Evolutionary conservation across 2,888 invertebrate species (phyloP), one percentile per base, ranked within the genome.

Genomic region (Andrena fulva): DNA sequence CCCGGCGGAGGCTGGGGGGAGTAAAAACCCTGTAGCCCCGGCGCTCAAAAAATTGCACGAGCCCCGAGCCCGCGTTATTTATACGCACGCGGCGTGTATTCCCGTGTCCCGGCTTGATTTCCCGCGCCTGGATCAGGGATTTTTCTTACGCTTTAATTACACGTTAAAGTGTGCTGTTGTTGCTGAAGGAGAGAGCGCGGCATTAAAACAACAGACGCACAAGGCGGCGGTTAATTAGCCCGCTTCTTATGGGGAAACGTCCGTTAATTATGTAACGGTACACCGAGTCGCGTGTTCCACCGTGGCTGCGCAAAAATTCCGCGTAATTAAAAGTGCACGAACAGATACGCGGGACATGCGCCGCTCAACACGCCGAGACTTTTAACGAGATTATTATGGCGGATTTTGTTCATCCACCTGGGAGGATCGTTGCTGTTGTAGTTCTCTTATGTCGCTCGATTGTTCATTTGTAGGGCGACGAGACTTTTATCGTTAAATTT

Each of bases 321-420:
- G 48, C 71, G 54, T 76, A 76, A 72, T 80, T 72, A 67, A 80
- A 77, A 60, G 24, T 33, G 70, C 27, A 48, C 56, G 52, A 52
- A 66, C 70, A 42, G 52, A 70, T 66, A 42, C 7, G 31, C 27
- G 8, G 60, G 24, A 27, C 42, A 20, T n/a, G 3, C 7, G 33
- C 8, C 24, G 29, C 16, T 63, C 42, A 42, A 12, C 42, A 42
- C 1, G 0, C 42, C 42, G 50, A 48, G 76, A 66, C 59, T 77
- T 80, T 70, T 70, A 70, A 80, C 77, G 52, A 70, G 70, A 70
- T 77, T 77, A 70, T 80, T 80, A 70, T 80, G 27, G 64, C n/a
- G 59, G 52, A 67, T 66, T 77, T 63, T 24, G 42, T 24, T 54
- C 56, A 16, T 12, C 2, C 59, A 33, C 20, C 52, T 7, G 7